These are phyloP conservation scores for Ypsolopha sequella DNA, from an alignment of 2,888 invertebrate genomes.

Conservation along the genomic window DNA sequence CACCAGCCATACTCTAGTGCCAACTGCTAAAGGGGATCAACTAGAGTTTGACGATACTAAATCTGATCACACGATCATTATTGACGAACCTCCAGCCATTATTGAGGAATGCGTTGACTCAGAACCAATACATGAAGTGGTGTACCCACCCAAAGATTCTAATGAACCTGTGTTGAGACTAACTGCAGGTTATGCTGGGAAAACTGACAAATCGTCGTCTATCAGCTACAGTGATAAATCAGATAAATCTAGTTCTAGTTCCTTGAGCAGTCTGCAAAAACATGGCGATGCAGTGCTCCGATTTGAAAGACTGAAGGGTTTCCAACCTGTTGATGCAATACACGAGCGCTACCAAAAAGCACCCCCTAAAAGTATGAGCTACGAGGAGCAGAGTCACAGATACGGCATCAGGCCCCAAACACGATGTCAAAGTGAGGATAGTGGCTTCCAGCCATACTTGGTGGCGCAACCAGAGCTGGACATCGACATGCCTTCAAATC, in stretches of 20 bases:
- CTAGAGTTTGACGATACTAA: constrained; percentile 51
- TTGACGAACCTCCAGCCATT: constrained; percentile 30
- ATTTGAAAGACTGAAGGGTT: constrained; percentile 46
- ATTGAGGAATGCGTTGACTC: constrained; percentile 30
- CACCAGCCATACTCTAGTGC: constrained; percentile 80
- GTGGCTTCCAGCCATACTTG: constrained; percentile 51
- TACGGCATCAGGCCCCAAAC: constrained; percentile 59
- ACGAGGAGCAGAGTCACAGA: constrained; percentile 54
- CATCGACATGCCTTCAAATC: constrained; percentile 66
- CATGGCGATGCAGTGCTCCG: constrained; percentile 48
- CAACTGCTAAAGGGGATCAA: constrained; percentile 67
- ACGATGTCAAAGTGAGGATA: constrained; percentile 74
- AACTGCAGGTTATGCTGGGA: constrained; percentile 37
- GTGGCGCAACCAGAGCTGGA: constrained; percentile 64
- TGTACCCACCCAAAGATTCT: constrained; percentile 26
- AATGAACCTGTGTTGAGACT: constrained; percentile 45
- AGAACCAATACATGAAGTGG: constrained; percentile 23
- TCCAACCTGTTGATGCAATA: constrained; percentile 31
- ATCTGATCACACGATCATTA: constrained; percentile 58
- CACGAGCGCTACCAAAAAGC: constrained; percentile 49
- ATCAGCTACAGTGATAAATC: constrained; percentile 65
- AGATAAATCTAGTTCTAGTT: constrained; percentile 65
- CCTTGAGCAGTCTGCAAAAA: constrained; percentile 59
- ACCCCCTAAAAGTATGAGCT: constrained; percentile 62
- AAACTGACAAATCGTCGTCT: constrained; percentile 60